A percentile compares a stretch with the other conserved stretches of the same genome.
Conservation (phyloP, 2,888 invertebrate genomes). For the Rutpela maculata region DNA sequence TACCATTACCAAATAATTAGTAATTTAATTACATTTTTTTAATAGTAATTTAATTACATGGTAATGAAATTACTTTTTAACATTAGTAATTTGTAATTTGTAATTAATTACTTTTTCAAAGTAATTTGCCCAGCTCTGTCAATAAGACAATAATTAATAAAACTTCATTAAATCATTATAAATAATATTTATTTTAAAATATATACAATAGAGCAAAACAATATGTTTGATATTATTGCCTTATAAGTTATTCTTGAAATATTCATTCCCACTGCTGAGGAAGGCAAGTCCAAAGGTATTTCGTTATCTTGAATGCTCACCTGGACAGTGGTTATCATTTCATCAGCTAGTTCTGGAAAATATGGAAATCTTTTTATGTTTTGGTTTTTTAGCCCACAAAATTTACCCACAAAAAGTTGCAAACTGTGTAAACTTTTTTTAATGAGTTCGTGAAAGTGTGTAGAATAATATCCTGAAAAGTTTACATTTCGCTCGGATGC, state of each 20-base stretch:
- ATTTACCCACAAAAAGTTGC: too few species aligned
- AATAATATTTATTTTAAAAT: constrained; percentile 17
- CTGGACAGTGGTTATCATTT: constrained; percentile 68
- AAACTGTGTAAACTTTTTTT: too few species aligned
- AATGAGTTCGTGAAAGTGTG: too few species aligned
- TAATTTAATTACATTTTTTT: too few species aligned
- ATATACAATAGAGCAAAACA: not conserved
- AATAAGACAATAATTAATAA: not conserved
- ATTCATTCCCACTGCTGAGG: constrained; percentile 35
- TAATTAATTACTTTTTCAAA: too few species aligned
- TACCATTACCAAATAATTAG: too few species aligned
- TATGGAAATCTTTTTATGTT: not conserved
- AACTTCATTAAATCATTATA: not conserved
- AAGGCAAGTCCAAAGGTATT: constrained; percentile 60
- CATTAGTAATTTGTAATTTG: too few species aligned
- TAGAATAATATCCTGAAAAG: too few species aligned
- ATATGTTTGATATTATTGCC: not conserved
- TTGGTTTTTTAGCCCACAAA: not conserved
- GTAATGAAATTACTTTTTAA: too few species aligned
- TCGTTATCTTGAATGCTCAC: constrained; percentile 64
- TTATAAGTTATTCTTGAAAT: not conserved
- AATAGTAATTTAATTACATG: too few species aligned
- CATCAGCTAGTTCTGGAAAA: constrained; percentile 66
- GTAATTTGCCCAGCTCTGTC: too few species aligned
- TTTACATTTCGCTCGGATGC: too few species aligned